Evolutionary conservation across 2,113 vertebrate species (phyloP).

Genomic region (Neolamprologus sp.): DNA sequence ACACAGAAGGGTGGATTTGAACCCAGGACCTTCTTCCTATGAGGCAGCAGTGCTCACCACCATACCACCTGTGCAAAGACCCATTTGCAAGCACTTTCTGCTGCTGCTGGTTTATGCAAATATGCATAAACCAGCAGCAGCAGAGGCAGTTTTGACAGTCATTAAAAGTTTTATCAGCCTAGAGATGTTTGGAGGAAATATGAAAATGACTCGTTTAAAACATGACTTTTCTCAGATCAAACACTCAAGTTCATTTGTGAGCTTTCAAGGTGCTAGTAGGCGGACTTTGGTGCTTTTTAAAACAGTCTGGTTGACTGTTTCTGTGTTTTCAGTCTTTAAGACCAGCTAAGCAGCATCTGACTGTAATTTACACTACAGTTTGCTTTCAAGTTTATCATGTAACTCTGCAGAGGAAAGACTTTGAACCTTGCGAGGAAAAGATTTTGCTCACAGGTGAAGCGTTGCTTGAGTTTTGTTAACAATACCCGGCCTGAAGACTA

Average conservation of each 20-base stretch:
- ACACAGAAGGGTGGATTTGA: background rate
- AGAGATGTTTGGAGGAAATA: background rate
- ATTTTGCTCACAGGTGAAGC: background rate
- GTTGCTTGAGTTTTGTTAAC: background rate
- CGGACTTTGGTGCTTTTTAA: background rate
- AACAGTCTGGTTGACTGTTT: background rate
- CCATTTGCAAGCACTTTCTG: fast-evolving
- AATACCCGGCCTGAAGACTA: background rate
- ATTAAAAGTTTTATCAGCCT: background rate
- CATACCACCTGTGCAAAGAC: background rate
- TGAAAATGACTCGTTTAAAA: background rate
- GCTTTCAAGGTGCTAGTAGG: background rate
- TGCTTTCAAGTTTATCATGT: background rate
- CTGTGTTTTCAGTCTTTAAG: background rate
- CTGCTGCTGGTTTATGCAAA: background rate
- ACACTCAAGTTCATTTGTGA: background rate
- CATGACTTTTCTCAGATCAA: background rate
- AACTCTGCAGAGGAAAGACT: background rate
- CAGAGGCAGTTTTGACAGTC: background rate
- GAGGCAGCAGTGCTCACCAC: fast-evolving
- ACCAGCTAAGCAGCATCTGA: background rate
- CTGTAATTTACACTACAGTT: background rate
- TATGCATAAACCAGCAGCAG: background rate
- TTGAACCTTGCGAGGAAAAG: background rate
- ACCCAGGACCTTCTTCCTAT: background rate